phyloP scores from a whole-genome alignment of 1,140 invertebrate genomes.

The Trachymyrmex septentrionalis region DNA sequence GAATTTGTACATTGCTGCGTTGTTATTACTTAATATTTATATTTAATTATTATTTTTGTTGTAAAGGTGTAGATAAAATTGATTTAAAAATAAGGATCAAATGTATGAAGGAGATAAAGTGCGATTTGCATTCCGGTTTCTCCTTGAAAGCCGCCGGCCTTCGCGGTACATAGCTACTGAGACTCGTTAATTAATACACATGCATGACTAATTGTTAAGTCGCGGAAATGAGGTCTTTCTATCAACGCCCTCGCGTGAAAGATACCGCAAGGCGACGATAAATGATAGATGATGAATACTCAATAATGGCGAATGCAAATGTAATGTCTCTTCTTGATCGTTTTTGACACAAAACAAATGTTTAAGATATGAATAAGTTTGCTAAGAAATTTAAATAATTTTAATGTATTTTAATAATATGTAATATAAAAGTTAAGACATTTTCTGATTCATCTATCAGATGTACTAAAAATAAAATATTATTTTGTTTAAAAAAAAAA shows the following conservation, averaged over 20 bases:
- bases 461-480: not conserved
- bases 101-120: not conserved
- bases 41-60: not conserved
- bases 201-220: conserved; percentile 33
- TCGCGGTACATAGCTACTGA: conserved; percentile 3
- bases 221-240: conserved; percentile 7
- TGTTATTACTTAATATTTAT: not conserved
- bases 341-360: not conserved
- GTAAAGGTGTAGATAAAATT: not conserved
- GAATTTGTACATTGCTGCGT: not conserved
- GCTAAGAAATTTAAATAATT: not conserved
- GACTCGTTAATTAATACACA: conserved; percentile 17
- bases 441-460: not conserved
- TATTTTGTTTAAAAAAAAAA: not conserved
- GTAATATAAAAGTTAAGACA: not conserved
- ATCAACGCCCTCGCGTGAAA: not conserved
- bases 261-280: not conserved
- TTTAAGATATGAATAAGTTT: not conserved
- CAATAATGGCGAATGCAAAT: not conserved
- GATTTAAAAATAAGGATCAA: not conserved
- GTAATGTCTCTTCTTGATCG: not conserved
- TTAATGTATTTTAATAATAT: not conserved
- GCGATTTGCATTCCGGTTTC: not conserved
- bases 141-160: conserved; percentile 41
- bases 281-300: not conserved